These are phyloP conservation scores for Hetaerina titia DNA, from an alignment of 2,888 invertebrate genomes.

Conservation along the genomic window DNA sequence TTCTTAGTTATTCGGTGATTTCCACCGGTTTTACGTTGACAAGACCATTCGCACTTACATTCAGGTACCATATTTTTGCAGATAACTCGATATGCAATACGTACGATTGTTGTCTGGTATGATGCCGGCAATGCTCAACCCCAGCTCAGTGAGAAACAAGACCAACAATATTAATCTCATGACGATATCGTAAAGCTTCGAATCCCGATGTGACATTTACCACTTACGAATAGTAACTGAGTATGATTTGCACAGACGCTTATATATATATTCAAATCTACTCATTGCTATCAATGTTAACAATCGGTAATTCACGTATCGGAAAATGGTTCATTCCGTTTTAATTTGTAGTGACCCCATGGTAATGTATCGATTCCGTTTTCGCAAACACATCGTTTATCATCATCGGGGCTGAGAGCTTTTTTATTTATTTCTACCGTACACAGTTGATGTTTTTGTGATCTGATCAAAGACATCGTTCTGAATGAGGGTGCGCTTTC, in stretches of 20 bases:
- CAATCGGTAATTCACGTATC: too few relatives aligned
- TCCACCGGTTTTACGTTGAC: neutral
- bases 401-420: neutral
- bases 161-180: neutral
- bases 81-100: neutral
- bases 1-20: neutral
- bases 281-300: too few relatives aligned
- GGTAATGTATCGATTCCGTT: neutral
- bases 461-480: neutral
- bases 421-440: slow-evolving; percentile 28
- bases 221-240: neutral
- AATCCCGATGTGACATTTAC: neutral
- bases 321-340: neutral
- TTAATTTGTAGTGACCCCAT: neutral
- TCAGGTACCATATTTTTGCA: neutral
- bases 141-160: neutral
- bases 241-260: too few relatives aligned
- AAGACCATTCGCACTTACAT: neutral
- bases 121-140: neutral
- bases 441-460: neutral
- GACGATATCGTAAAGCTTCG: too few relatives aligned
- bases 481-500: neutral
- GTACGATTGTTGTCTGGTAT: neutral
- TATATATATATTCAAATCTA: too few relatives aligned
- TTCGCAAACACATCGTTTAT: neutral